These are phyloP conservation scores for Ceraclea dissimilis DNA, from an alignment of 2,888 invertebrate species.

Conservation along the genomic window DNA sequence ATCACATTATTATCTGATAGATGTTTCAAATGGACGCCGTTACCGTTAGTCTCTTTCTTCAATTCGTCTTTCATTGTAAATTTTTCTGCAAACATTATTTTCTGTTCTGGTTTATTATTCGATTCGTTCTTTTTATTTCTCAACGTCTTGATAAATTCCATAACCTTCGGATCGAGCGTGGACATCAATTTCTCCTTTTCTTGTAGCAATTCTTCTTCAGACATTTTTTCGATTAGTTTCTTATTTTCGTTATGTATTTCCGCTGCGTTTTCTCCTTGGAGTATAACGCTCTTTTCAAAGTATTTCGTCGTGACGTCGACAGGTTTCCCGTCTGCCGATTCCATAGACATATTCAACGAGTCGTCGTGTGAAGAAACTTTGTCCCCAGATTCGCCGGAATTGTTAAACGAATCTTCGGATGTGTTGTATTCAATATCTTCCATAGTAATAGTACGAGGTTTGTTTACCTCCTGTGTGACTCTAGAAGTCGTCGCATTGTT, in stretches of 20 bases:
- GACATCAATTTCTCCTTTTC: slow-evolving; percentile 62
- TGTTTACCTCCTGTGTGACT: slow-evolving; percentile 34
- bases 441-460: slow-evolving; percentile 46
- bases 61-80: slow-evolving; percentile 1
- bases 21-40: slow-evolving; percentile 26
- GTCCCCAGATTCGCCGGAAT: not conserved
- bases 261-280: slow-evolving; percentile 43
- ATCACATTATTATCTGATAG: slow-evolving; percentile 52
- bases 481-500: slow-evolving; percentile 15
- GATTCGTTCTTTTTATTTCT: slow-evolving; percentile 36
- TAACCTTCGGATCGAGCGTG: slow-evolving; percentile 56
- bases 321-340: not conserved
- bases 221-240: slow-evolving; percentile 58
- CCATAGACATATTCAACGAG: not conserved
- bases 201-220: slow-evolving; percentile 62
- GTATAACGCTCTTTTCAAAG: slow-evolving; percentile 40
- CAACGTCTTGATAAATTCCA: slow-evolving; percentile 55
- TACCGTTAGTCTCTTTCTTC: slow-evolving; percentile 4
- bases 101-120: slow-evolving; percentile 31
- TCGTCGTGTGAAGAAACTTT: not conserved
- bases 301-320: not conserved
- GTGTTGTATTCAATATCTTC: slow-evolving; percentile 32
- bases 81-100: not conserved
- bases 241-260: slow-evolving; percentile 71
- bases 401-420: slow-evolving; percentile 33